Conservation (phyloP, 2,113 vertebrate species). For the Myrmecobius fasciatus region DNA sequence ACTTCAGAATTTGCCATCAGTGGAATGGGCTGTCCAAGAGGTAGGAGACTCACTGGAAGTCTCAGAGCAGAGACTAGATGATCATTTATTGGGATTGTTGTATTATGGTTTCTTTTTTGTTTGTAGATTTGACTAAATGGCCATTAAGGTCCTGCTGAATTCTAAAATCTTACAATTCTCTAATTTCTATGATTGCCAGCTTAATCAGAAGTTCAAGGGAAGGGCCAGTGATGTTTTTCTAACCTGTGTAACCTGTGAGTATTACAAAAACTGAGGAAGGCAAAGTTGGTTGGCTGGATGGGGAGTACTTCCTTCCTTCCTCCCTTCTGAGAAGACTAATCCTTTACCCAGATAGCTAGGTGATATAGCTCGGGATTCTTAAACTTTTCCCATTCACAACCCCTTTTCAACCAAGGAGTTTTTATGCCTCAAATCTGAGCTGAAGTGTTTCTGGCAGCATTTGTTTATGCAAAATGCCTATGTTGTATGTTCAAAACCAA, state of each 20-base stretch:
- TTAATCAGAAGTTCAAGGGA: not conserved
- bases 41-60: not conserved
- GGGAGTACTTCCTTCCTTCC: not conserved
- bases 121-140: not conserved
- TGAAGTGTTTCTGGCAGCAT: no score
- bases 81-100: not conserved
- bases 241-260: not conserved
- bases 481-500: no score
- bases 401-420: no score
- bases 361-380: not conserved
- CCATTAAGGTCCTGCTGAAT: not conserved
- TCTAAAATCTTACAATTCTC: not conserved
- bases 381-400: no score
- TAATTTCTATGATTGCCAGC: not conserved
- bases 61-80: not conserved
- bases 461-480: no score
- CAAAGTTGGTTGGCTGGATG: not conserved
- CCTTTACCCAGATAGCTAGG: not conserved
- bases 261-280: not conserved
- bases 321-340: not conserved
- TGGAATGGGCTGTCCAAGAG: not conserved
- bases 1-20: not conserved
- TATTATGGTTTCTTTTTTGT: not conserved
- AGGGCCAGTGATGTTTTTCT: not conserved
- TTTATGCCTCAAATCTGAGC: no score